Percentiles rank a stretch among this genome's conserved stretches.
Conservation (phyloP, 2,888 invertebrate genomes). For the Rhaphigaster nebulosa region DNA sequence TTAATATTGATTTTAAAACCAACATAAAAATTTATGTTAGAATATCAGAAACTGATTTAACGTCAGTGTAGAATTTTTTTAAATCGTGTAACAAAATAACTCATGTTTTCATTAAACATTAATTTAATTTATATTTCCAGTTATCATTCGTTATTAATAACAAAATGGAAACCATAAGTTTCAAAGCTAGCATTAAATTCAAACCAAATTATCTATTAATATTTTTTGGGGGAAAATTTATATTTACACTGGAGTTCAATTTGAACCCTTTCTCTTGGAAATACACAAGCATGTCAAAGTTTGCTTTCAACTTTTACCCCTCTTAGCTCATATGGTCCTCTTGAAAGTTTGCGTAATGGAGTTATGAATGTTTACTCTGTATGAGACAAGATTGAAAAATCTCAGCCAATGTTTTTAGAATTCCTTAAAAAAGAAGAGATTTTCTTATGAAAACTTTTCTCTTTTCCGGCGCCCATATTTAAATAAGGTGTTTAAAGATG, state of each 20-base stretch:
- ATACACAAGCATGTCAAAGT: background rate
- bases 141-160: background rate
- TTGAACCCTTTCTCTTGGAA: background rate
- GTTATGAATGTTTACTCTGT: constrained; percentile 43
- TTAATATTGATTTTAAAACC: too few relatives aligned
- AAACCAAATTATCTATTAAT: background rate
- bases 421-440: background rate
- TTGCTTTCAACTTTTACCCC: background rate
- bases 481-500: background rate
- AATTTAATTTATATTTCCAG: too few relatives aligned
- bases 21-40: too few relatives aligned
- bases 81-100: too few relatives aligned
- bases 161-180: background rate
- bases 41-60: too few relatives aligned
- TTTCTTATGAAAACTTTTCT: background rate
- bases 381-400: constrained; percentile 8
- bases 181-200: background rate
- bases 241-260: background rate
- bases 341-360: constrained; percentile 26
- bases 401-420: constrained; percentile 9
- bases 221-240: background rate
- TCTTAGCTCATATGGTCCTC: background rate
- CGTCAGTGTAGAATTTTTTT: too few relatives aligned
- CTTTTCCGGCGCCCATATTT: background rate
- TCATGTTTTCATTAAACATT: too few relatives aligned